Evolutionary conservation across 2,113 vertebrate genomes (phyloP).

Genomic region (Orycteropus afer): DNA sequence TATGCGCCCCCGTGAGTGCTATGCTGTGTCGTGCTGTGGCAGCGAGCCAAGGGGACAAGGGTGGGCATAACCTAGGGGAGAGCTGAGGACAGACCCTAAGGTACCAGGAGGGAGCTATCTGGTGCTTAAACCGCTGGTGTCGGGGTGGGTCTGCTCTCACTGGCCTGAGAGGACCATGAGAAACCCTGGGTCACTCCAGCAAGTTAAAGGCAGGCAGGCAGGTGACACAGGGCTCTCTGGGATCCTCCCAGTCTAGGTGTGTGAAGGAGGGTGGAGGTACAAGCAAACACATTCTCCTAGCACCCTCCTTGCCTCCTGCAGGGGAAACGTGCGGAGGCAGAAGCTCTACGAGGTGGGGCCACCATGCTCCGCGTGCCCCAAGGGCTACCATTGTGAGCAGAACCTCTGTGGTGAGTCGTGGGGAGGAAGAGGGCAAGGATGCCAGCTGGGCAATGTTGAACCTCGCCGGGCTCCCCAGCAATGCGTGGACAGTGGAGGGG

Average conservation of each 20-base stretch:
- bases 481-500: too few species aligned
- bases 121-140: neutral
- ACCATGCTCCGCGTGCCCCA: conserved; percentile 78
- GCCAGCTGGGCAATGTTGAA: fast-evolving
- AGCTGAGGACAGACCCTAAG: neutral
- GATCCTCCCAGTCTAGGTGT: neutral
- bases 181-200: neutral
- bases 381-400: conserved; percentile 75
- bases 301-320: conserved; percentile 64
- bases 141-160: neutral
- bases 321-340: conserved; percentile 82
- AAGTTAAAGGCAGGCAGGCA: neutral
- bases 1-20: conserved; percentile 86
- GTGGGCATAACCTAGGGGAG: neutral
- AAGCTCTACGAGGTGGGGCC: conserved; percentile 83
- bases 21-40: neutral
- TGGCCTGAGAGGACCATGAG: neutral
- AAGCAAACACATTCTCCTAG: neutral
- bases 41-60: neutral
- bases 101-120: neutral
- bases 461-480: fast-evolving
- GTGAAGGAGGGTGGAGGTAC: neutral
- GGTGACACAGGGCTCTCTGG: neutral
- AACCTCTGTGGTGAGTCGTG: conserved; percentile 83
- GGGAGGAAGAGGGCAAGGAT: fast-evolving